Percentiles rank a stretch among this genome's conserved stretches.
Conservation (phyloP, 2,113 vertebrate species). For the Chiloscyllium plagiosum region DNA sequence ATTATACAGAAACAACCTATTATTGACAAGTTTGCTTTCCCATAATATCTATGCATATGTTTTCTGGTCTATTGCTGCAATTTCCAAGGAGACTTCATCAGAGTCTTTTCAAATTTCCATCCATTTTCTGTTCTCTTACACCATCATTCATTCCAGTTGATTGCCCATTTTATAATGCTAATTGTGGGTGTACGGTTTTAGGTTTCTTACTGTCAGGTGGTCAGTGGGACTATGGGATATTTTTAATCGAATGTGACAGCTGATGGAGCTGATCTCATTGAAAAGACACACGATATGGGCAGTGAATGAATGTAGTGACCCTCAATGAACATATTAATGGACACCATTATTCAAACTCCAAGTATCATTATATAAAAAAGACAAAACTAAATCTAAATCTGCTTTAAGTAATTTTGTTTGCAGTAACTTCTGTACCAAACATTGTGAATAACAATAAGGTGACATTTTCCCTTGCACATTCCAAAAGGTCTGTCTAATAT, state of each 20-base stretch:
- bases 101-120: constrained; percentile 62
- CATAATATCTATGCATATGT: constrained; percentile 36
- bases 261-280: constrained; percentile 96
- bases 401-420: constrained; percentile 27
- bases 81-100: constrained; percentile 37
- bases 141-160: constrained; percentile 90
- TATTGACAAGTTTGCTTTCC: constrained; percentile 32
- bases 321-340: constrained; percentile 89
- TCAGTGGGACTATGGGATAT: constrained; percentile 82
- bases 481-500: constrained; percentile 5
- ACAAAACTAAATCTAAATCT: constrained; percentile 26
- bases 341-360: constrained; percentile 66
- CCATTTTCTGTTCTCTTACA: constrained; percentile 65
- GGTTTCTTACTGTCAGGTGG: constrained; percentile 93
- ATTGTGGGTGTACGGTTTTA: constrained; percentile 77
- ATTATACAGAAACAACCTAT: constrained; percentile 25
- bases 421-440: constrained; percentile 1
- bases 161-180: constrained; percentile 99
- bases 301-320: constrained; percentile 79
- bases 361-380: constrained; percentile 32
- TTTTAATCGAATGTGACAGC: constrained; percentile 99
- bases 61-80: constrained; percentile 35
- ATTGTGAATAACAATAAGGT: neutral
- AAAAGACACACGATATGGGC: constrained; percentile 94
- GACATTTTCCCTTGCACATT: neutral